Conservation (phyloP, 2,797 vertebrate species). For the Gallinago nigripennis region DNA sequence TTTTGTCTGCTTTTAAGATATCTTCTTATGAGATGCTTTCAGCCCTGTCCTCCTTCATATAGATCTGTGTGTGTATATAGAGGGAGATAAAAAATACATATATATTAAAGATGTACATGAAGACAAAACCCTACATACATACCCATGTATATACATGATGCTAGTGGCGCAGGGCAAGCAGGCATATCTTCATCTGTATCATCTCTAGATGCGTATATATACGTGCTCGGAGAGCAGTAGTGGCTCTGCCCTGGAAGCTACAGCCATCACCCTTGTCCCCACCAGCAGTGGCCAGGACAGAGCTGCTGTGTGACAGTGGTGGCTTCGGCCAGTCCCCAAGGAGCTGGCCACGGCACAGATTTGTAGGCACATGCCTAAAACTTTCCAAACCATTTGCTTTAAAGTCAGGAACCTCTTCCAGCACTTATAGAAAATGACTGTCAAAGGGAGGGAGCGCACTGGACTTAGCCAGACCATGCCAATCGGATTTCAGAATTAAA, state of each 20-base stretch:
- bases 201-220: background rate
- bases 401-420: background rate
- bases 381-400: background rate
- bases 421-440: background rate
- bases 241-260: background rate
- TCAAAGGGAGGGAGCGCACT: background rate
- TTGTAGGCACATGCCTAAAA: background rate
- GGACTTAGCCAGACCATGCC: background rate
- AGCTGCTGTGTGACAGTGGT: background rate
- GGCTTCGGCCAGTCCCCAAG: background rate
- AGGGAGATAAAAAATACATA: background rate
- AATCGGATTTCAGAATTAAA: background rate
- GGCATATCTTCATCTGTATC: too few relatives aligned
- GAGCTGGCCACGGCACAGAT: background rate
- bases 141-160: background rate
- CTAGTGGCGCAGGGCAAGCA: background rate
- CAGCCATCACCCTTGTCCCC: background rate
- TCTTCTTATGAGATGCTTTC: background rate
- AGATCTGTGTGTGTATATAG: background rate
- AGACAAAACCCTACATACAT: background rate
- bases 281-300: rapidly evolving
- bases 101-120: background rate
- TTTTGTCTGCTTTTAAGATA: background rate
- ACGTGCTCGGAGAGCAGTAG: too few relatives aligned
- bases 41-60: background rate